phyloP scores from a whole-genome alignment of 2,888 invertebrate genomes.

The Latheticus oryzae region DNA sequence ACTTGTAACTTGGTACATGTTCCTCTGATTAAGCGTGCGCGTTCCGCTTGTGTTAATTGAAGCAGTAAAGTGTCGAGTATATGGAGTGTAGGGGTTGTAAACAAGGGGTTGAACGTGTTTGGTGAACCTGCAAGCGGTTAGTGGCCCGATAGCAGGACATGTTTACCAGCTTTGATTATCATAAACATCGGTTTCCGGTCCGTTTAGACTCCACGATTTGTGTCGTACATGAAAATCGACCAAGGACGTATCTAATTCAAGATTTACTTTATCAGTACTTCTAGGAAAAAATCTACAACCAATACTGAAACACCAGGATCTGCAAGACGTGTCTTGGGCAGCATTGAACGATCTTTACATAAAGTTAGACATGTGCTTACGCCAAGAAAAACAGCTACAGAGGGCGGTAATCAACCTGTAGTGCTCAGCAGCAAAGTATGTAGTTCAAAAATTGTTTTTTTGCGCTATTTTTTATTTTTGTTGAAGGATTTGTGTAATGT shows the following conservation, averaged over 20 bases:
- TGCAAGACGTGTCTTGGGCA: conserved; percentile 73
- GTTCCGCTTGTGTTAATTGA: conserved; percentile 42
- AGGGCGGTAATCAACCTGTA: conserved; percentile 62
- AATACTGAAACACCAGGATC: conserved; percentile 66
- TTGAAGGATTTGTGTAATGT: conserved; percentile 76
- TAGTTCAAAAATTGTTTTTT: not conserved
- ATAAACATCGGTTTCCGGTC: conserved; percentile 52
- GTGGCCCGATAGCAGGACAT: conserved; percentile 42
- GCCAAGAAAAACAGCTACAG: conserved; percentile 66
- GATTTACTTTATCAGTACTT: not conserved
- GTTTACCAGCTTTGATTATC: conserved; percentile 48
- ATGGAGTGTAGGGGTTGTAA: conserved; percentile 42
- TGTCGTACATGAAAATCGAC: conserved; percentile 6
- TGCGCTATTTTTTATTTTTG: not conserved
- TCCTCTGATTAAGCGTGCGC: conserved; percentile 33
- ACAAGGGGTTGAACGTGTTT: conserved; percentile 46
- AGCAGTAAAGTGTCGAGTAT: conserved; percentile 45
- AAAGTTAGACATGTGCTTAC: conserved; percentile 77
- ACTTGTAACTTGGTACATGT: conserved; percentile 17
- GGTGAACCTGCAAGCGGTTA: conserved; percentile 42
- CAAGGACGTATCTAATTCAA: conserved; percentile 10
- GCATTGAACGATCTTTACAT: conserved; percentile 77
- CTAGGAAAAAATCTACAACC: conserved; percentile 51
- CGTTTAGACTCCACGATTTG: conserved; percentile 35
- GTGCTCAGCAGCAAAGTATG: conserved; percentile 67